A percentile compares a stretch with the other conserved stretches of the same genome.
Conservation (phyloP, 2,888 invertebrate species). For the Acheta domesticus region DNA sequence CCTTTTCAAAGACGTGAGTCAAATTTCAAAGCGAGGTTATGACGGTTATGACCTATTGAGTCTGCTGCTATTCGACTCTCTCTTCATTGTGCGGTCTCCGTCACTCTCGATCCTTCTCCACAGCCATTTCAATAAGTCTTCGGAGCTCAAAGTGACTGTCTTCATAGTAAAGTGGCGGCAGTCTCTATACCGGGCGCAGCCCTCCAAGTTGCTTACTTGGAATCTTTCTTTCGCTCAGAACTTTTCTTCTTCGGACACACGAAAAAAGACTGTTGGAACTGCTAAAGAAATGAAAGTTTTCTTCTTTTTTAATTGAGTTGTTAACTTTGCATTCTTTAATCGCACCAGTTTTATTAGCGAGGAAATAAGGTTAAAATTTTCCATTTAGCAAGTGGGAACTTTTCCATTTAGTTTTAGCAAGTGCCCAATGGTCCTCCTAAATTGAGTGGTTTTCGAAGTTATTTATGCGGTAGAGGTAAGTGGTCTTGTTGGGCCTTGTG, state of each 20-base stretch:
- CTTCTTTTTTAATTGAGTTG: neutral
- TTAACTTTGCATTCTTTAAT: constrained; percentile 18
- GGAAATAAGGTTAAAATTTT: constrained; percentile 8
- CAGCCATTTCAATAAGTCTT: neutral
- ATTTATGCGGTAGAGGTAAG: neutral
- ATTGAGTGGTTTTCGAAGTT: neutral
- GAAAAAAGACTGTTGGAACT: neutral
- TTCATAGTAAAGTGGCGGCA: neutral
- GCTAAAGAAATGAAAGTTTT: constrained; percentile 6
- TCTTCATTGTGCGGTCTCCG: too few relatives aligned
- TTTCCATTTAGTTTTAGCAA: neutral
- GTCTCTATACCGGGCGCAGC: too few relatives aligned
- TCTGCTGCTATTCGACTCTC: too few relatives aligned
- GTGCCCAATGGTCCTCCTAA: constrained; percentile 5
- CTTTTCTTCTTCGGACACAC: neutral
- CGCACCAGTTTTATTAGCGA: constrained; percentile 18
- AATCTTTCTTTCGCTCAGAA: neutral
- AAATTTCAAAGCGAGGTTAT: too few relatives aligned
- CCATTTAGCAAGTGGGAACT: constrained; percentile 1
- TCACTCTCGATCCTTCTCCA: too few relatives aligned
- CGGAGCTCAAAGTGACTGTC: neutral
- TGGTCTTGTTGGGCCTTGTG: constrained; percentile 3
- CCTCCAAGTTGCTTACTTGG: neutral
- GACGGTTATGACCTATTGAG: too few relatives aligned
- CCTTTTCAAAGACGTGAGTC: too few relatives aligned